phyloP scores from a whole-genome alignment of 2,113 vertebrate genomes.

The Himantopus leucocephalus region DNA sequence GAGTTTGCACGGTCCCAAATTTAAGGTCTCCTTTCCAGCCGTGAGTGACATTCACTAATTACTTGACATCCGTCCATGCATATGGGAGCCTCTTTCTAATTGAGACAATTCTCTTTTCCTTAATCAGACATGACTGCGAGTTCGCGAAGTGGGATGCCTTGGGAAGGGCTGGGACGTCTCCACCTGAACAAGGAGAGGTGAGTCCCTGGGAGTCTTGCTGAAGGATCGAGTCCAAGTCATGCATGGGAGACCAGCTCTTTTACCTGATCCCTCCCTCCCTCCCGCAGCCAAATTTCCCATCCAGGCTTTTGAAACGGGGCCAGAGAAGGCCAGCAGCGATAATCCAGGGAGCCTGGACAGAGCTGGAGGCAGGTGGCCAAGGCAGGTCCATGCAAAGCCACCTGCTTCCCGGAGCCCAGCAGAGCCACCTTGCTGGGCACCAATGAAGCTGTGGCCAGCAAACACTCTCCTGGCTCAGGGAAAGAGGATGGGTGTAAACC shows the following conservation, averaged over 20 bases:
- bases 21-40: slow-evolving; percentile 29
- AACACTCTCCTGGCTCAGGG: neutral
- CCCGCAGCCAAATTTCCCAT: neutral
- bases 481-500: neutral
- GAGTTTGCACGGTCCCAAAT: neutral
- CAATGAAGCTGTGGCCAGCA: neutral
- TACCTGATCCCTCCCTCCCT: neutral
- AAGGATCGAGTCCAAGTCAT: neutral
- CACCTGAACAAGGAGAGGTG: slow-evolving; percentile 59
- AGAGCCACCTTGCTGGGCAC: neutral
- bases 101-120: slow-evolving; percentile 68
- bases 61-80: neutral
- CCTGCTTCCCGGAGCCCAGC: neutral
- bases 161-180: slow-evolving; percentile 49
- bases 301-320: neutral
- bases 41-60: slow-evolving; percentile 1
- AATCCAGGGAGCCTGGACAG: neutral
- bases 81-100: slow-evolving; percentile 49
- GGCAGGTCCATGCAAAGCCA: neutral
- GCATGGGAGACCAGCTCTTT: neutral
- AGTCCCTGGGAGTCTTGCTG: slow-evolving; percentile 41
- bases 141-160: slow-evolving; percentile 31
- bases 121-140: slow-evolving; percentile 59
- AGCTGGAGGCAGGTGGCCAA: neutral
- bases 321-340: neutral